Conservation (phyloP, 2,113 vertebrate species). For the Leucosticte australis region DNA sequence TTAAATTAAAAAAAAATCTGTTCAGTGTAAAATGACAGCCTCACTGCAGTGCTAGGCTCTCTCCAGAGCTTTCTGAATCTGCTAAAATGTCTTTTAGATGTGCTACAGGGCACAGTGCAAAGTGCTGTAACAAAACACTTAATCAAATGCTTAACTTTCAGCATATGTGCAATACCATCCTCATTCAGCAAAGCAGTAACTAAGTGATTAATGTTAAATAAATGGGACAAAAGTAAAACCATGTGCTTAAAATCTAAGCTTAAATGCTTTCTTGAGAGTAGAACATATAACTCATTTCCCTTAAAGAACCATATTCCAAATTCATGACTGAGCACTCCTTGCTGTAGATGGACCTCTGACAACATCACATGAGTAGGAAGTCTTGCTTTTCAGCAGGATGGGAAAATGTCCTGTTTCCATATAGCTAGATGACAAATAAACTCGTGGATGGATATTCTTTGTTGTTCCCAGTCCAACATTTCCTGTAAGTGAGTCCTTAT, state of each 20-base stretch:
- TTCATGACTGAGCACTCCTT: background rate
- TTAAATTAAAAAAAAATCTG: background rate
- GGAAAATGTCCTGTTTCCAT: background rate
- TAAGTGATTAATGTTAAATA: constrained; percentile 37
- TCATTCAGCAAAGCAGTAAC: background rate
- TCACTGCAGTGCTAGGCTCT: background rate
- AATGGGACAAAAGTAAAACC: constrained; percentile 35
- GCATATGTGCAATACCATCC: background rate
- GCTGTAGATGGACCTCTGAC: background rate
- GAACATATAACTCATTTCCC: background rate
- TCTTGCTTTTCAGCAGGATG: background rate
- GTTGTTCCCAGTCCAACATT: background rate
- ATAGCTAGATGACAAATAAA: background rate
- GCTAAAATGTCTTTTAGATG: constrained; percentile 8
- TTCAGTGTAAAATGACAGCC: background rate
- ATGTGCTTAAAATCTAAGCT: constrained; percentile 31
- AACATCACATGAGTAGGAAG: background rate
- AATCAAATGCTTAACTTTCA: constrained; percentile 40
- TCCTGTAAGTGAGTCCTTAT: background rate
- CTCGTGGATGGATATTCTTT: background rate
- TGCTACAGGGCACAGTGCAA: background rate
- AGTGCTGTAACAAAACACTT: constrained; percentile 10
- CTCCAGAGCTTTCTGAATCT: background rate
- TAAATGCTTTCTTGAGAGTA: background rate
- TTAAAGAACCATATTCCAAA: background rate